Evolutionary conservation across 2,797 vertebrate species (phyloP).

Genomic region (Cuculus canorus): DNA sequence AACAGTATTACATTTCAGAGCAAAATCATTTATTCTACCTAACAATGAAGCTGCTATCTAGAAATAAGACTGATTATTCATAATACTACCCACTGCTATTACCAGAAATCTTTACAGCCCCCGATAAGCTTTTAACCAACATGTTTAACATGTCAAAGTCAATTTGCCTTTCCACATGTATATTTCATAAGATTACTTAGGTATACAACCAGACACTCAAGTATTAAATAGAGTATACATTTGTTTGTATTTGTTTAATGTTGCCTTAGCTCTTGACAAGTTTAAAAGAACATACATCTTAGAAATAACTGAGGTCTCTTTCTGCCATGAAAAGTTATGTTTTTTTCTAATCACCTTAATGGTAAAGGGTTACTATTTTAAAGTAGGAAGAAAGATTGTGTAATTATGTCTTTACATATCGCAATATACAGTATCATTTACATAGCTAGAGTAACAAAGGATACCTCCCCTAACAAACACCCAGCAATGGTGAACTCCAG

Average conservation of each 20-base stretch:
- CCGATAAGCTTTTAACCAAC: slow-evolving; percentile 75
- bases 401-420: not conserved
- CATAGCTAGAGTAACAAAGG: not conserved
- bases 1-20: slow-evolving; percentile 66
- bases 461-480: not conserved
- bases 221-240: not conserved
- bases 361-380: not conserved
- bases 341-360: not conserved
- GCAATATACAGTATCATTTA: not conserved
- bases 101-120: slow-evolving; percentile 69
- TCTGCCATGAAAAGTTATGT: not conserved
- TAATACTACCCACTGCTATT: slow-evolving; percentile 70
- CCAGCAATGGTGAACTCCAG: not conserved
- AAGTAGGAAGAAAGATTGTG: not conserved
- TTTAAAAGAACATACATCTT: not conserved
- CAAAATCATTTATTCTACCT: slow-evolving; percentile 75
- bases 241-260: slow-evolving; percentile 51
- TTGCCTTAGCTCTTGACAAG: slow-evolving; percentile 15
- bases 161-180: slow-evolving; percentile 71
- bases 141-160: slow-evolving; percentile 76
- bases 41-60: slow-evolving; percentile 76
- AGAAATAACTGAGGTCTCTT: slow-evolving; percentile 4
- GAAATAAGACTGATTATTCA: slow-evolving; percentile 77
- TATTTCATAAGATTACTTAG: slow-evolving; percentile 67
- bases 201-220: slow-evolving; percentile 39